Base-by-base conservation (phyloP, 2,797 vertebrate genomes). In the Melopsittacus undulatus region DNA sequence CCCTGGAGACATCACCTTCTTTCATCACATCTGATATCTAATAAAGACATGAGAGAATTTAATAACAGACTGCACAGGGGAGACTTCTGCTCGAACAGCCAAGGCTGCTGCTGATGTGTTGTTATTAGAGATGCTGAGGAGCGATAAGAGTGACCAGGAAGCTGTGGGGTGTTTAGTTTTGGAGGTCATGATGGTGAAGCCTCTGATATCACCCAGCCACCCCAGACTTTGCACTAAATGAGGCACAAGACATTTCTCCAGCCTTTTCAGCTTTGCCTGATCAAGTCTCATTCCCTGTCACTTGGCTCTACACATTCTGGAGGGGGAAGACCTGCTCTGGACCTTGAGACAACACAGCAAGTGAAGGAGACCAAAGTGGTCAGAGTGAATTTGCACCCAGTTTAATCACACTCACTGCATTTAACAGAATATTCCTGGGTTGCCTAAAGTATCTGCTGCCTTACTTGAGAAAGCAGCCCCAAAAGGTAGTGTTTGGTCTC, bases 11-110 rank as follows among this genome's bases (percentile, higher is more conserved):
- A 42, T 57, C 89, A 90, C 93, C 83, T 80, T 83, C 56, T 85
- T 90, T 92, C 77, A 90, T 74, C 85, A 92, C 61, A 82, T 82
- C 83, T 84, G 85, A 82, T 90, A 87, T 83, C 89, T 92, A 96
- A 95, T 86, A 94, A 86, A 90, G 87, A 91, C 56, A 61, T 84
- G 87, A 90, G 74, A 92, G 43, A 84, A 91, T 94, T 94, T 95
- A 94, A 92, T 92, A 95, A 91, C 74, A 91, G 85, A 40, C 66
- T 86, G 54, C 79, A 81, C 49, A 91, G 56, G 59, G 27, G 80
- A 96, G 54, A 87, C 27, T 92, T 91, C 76, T 90, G 80, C 80
- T 91, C 62, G 54, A 78, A 79, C 40, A 83, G 66, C 30, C 66
- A 79, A 86, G 63, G 54, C 8, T 89, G 79, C 73, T 95, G 80